These are phyloP conservation scores for Bruchidius siliquastri DNA, from an alignment of 2,888 invertebrate genomes.

Conservation along the genomic window DNA sequence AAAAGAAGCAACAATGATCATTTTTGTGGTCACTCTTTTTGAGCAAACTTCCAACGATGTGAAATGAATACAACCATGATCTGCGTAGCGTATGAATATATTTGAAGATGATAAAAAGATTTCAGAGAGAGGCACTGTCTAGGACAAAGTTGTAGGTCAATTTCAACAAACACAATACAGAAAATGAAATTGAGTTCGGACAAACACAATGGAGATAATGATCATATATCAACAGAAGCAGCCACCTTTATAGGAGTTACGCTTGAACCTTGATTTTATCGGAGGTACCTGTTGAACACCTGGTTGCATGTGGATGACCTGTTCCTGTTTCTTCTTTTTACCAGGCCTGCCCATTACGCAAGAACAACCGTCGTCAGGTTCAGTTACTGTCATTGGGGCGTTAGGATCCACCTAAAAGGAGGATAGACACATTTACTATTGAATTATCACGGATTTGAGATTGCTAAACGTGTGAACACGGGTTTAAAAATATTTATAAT, in stretches of 20 bases:
- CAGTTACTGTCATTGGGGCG: constrained; percentile 3
- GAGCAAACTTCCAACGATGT: too few relatives aligned
- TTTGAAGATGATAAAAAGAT: neutral
- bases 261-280: neutral
- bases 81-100: neutral
- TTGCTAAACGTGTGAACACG: neutral
- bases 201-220: neutral
- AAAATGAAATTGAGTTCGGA: neutral
- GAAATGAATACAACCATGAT: neutral
- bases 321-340: constrained; percentile 11
- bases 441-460: neutral
- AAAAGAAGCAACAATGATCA: too few relatives aligned
- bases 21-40: too few relatives aligned
- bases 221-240: neutral
- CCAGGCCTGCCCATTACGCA: constrained; percentile 16
- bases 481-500: neutral
- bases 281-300: constrained; percentile 21
- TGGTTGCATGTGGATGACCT: constrained; percentile 32
- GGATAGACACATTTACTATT: neutral
- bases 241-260: neutral
- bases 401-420: constrained; percentile 21
- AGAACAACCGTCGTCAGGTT: constrained; percentile 32
- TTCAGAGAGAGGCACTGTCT: neutral
- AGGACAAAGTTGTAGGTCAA: neutral
- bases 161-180: neutral